Conservation (phyloP, 2,888 invertebrate genomes). For the Drosophila affinis region DNA sequence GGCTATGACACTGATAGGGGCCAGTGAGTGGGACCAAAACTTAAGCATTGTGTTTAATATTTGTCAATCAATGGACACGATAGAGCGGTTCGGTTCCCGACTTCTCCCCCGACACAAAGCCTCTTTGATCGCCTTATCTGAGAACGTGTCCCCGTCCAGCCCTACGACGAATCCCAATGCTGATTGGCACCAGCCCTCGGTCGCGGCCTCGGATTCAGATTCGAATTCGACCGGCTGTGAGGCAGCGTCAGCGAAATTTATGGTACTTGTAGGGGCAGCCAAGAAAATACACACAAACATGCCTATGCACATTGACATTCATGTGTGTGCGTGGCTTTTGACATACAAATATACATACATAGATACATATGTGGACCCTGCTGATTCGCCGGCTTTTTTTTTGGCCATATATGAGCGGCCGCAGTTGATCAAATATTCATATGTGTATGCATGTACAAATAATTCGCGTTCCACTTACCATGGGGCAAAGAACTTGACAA, state of each 20-base stretch:
- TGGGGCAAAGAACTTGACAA: conserved; percentile 91
- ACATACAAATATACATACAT: too few relatives aligned
- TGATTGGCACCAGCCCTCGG: neutral
- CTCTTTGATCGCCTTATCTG: conserved; percentile 37
- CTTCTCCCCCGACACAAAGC: conserved; percentile 21
- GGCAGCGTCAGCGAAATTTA: conserved; percentile 6
- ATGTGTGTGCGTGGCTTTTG: conserved; percentile 3
- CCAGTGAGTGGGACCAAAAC: conserved; percentile 12
- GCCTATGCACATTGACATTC: conserved; percentile 1
- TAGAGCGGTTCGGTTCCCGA: neutral
- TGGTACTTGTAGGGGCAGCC: conserved; percentile 3
- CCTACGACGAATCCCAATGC: conserved; percentile 22
- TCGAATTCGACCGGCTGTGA: neutral
- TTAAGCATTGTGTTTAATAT: conserved; percentile 15
- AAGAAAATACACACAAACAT: neutral
- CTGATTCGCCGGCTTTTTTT: conserved; percentile 29
- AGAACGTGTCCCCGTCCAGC: conserved; percentile 21
- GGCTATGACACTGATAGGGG: conserved; percentile 34
- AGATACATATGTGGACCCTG: conserved; percentile 23
- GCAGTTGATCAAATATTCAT: neutral
- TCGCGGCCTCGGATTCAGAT: neutral
- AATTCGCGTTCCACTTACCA: conserved; percentile 86
- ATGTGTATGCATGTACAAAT: neutral
- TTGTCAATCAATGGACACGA: conserved; percentile 37
- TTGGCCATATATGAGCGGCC: neutral